A percentile compares a stretch with the other conserved stretches of the same genome.
Evolutionary conservation across 2,797 vertebrate species (phyloP).

Genomic region (Halcyon chelicuti): DNA sequence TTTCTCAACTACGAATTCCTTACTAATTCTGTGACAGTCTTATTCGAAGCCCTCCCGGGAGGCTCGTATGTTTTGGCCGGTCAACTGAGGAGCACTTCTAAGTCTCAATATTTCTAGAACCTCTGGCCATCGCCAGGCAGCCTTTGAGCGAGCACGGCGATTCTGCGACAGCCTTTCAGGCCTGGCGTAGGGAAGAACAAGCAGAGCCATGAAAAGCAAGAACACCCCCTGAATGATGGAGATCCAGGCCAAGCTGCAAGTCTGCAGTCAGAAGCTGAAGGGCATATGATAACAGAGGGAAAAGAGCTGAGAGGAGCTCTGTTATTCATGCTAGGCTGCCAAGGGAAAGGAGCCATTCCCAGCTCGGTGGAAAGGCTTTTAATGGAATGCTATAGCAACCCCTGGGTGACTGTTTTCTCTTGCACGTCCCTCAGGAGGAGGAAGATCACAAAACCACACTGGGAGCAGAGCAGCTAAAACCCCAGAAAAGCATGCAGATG

Average conservation of each 20-base stretch:
- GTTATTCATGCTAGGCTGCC: not conserved
- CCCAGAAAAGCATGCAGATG: not conserved
- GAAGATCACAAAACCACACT: not conserved
- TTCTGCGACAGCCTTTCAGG: not conserved
- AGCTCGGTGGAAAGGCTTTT: not conserved
- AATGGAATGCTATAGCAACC: not conserved
- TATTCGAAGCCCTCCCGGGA: not conserved
- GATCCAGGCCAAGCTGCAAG: not conserved
- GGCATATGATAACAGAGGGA: not conserved
- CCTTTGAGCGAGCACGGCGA: not conserved
- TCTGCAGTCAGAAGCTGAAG: not conserved
- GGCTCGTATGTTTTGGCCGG: not conserved
- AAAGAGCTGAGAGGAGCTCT: not conserved
- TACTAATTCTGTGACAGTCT: not conserved
- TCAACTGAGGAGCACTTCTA: not conserved
- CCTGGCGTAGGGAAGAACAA: fast-evolving
- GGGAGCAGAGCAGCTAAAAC: not conserved
- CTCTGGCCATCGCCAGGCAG: not conserved
- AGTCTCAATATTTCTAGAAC: not conserved
- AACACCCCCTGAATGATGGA: not conserved
- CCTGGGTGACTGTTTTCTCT: not conserved
- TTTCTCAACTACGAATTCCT: not conserved
- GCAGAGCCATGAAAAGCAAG: not conserved
- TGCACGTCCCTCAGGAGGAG: not conserved
- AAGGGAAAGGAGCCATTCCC: not conserved